phyloP scores from a whole-genome alignment of 2,113 vertebrate genomes.

The Channa argus region DNA sequence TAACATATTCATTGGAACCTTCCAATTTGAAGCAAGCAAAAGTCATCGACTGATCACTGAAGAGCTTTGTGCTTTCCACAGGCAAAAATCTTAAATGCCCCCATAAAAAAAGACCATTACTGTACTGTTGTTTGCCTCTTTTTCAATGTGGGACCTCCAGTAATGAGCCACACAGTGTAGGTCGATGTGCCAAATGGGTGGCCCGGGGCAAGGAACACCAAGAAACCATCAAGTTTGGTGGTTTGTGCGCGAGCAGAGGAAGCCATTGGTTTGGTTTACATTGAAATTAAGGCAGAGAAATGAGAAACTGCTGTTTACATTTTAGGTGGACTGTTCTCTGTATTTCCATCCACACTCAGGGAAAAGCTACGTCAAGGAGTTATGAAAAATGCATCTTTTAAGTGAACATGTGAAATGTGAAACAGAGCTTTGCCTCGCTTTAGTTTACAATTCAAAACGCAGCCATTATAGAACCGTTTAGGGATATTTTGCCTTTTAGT shows the following conservation, averaged over 20 bases:
- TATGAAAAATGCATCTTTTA: conserved; percentile 64
- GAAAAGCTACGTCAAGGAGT: conserved; percentile 58
- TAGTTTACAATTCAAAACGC: conserved; percentile 48
- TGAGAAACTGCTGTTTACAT: conserved; percentile 80
- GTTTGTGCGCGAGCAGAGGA: conserved; percentile 69
- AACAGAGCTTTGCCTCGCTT: conserved; percentile 51
- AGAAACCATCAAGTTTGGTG: conserved; percentile 82
- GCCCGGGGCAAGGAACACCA: conserved; percentile 77
- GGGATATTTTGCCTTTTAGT: conserved; percentile 46
- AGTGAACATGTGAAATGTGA: conserved; percentile 62
- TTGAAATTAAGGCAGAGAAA: conserved; percentile 81
- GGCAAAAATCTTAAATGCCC: conserved; percentile 21
- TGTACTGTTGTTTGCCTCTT: conserved; percentile 20
- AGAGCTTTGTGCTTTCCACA: conserved; percentile 14
- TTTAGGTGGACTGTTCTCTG: conserved; percentile 68
- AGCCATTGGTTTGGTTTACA: conserved; percentile 77
- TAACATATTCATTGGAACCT: no score
- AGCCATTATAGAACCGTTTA: conserved; percentile 38
- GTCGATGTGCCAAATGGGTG: conserved; percentile 65
- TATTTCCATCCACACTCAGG: conserved; percentile 71
- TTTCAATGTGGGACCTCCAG: conserved; percentile 49
- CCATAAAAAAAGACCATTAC: neutral
- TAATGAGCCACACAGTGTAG: conserved; percentile 64
- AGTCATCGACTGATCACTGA: conserved; percentile 5
- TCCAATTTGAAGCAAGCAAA: neutral